Evolutionary conservation across 2,888 invertebrate species (phyloP), one percentile per base, ranked within the genome.

Genomic region (Hyalella azteca): DNA sequence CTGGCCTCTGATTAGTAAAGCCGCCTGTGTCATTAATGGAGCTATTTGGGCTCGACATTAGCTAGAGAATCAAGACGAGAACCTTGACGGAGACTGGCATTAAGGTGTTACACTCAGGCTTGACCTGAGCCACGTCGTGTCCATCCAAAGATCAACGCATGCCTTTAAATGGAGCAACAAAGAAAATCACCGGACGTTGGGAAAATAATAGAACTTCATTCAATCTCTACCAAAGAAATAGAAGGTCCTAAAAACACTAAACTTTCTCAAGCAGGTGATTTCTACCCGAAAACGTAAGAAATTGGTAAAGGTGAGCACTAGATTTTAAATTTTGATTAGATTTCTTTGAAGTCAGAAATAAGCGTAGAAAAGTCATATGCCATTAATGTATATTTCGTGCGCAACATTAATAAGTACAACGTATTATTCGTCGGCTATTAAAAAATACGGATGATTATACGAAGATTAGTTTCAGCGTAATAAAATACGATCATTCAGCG

Each of bases 91-190:
- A 66, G 36, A 36, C 66, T 5, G 19, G 36, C 66, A 66, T 66
- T 66, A 66, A 39, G 66, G 66, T 66, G 66, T 66, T 66, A 29
- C 66, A 29, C 29, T 66, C 32, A 66, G 36, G 66, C 36, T 45
- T 45, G 45, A 45, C 45, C 45, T 15, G 45, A 15, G 45, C 45
- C 45, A 45, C 15, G 66, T 66, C 66, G 66, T 66, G 66, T 66
- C 66, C 36, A 32, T 66, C 66, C 15, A 66, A 39, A 66, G 66
- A 66, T 32, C 66, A 32, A n/a, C 36, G 66, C 66, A 66, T 66
- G 66, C 66, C 66, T 36, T 36, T 3, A 66, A 66, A 66, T 66
- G 66, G 66, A 66, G 66, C 39, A 32, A 66, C 66, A 66, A 66
- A 66, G 66, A 39, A 66, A 66, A 66, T 66, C 36, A n/a, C 66